phyloP scores from a whole-genome alignment of 2,888 invertebrate genomes.

The Machimus rusticus region DNA sequence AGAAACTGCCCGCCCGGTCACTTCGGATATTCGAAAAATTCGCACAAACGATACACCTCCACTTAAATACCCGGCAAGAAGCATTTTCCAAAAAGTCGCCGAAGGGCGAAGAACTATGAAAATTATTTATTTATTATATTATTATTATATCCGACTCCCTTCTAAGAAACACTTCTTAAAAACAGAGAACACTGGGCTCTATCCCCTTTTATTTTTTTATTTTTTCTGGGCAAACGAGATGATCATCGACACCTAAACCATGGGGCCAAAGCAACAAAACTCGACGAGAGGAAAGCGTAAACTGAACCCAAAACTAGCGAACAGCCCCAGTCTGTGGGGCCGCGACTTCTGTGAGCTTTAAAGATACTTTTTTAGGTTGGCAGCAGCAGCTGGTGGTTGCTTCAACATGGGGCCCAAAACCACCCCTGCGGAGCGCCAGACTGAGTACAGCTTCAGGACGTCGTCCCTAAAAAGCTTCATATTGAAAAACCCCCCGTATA shows the following conservation, averaged over 20 bases:
- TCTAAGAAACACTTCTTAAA: background rate
- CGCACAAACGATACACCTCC: background rate
- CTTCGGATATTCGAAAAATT: background rate
- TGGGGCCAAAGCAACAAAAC: slow-evolving; percentile 48
- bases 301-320: slow-evolving; percentile 47
- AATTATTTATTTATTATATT: background rate
- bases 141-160: background rate
- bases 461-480: background rate
- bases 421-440: background rate
- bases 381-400: background rate
- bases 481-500: background rate
- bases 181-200: background rate
- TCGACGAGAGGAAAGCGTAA: slow-evolving; percentile 51
- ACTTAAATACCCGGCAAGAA: background rate
- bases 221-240: background rate
- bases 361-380: slow-evolving; percentile 2
- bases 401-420: background rate
- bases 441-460: background rate
- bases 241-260: background rate
- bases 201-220: background rate
- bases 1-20: background rate
- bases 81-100: background rate
- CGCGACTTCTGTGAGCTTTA: background rate
- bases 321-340: background rate
- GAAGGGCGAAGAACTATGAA: background rate